Percentiles rank a stretch among this genome's conserved stretches.
These are phyloP conservation scores for Drosophila pruinosa DNA, from an alignment of 1,140 invertebrate species.

Conservation along the genomic window DNA sequence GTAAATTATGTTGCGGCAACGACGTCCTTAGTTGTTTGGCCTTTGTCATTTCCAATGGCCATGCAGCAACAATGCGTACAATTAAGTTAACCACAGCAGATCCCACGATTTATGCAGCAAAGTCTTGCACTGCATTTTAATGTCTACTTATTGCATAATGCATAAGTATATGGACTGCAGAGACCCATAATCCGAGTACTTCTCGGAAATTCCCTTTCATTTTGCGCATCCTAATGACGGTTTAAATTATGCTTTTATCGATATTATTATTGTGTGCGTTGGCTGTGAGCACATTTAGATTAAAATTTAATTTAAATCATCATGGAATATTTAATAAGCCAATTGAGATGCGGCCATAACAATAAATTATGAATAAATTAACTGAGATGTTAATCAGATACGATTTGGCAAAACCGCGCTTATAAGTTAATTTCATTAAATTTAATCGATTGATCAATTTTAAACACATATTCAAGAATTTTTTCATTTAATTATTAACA, in stretches of 20 bases:
- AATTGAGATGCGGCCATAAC: not conserved
- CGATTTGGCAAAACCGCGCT: not conserved
- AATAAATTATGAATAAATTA: not conserved
- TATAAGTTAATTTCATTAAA: not conserved
- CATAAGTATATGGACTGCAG: constrained; percentile 30
- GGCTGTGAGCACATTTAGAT: constrained; percentile 3
- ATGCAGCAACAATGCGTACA: constrained; percentile 53
- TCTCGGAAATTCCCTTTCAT: constrained; percentile 53
- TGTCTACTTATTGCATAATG: constrained; percentile 70
- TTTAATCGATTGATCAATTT: not conserved
- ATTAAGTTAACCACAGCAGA: constrained; percentile 61
- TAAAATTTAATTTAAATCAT: constrained; percentile 18
- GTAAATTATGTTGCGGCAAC: constrained; percentile 56
- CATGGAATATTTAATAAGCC: not conserved
- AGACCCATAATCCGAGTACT: too few relatives aligned
- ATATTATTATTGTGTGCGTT: not conserved
- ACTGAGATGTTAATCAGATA: not conserved
- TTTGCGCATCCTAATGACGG: constrained; percentile 53
- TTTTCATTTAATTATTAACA: too few relatives aligned
- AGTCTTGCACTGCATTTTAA: constrained; percentile 55
- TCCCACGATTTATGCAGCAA: constrained; percentile 57
- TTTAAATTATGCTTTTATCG: constrained; percentile 44
- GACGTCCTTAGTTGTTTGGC: constrained; percentile 41
- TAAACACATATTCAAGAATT: too few relatives aligned
- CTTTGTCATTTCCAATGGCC: constrained; percentile 32